Evolutionary conservation across 2,113 vertebrate species (phyloP).

Genomic region (Glaucomys volans): DNA sequence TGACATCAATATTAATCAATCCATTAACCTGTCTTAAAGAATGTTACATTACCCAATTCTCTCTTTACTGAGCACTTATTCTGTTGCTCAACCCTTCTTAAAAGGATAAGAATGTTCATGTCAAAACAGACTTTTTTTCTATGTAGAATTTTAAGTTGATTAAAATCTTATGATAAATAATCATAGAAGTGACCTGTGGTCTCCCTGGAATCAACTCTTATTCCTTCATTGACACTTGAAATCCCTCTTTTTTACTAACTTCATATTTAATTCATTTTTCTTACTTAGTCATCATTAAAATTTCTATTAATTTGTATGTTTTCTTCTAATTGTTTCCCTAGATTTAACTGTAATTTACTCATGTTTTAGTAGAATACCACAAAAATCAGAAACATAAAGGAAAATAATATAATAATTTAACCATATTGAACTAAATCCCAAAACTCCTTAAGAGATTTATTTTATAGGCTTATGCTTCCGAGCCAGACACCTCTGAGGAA

Average conservation of each 20-base stretch:
- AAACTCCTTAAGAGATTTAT: conserved; percentile 11
- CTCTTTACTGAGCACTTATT: conserved; percentile 13
- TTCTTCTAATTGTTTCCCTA: neutral
- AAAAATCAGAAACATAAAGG: neutral
- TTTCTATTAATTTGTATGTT: conserved; percentile 22
- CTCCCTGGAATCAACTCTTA: neutral
- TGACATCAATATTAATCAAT: conserved; percentile 17
- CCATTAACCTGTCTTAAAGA: conserved; percentile 31
- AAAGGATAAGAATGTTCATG: conserved; percentile 1
- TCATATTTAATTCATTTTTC: neutral
- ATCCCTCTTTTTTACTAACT: neutral
- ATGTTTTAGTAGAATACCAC: neutral
- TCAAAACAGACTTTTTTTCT: neutral
- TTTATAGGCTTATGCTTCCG: neutral
- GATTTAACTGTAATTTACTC: conserved; percentile 9
- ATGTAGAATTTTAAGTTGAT: conserved; percentile 23
- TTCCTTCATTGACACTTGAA: neutral
- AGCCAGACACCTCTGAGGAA: neutral
- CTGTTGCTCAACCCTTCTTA: neutral
- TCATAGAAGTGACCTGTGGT: neutral
- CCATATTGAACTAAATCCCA: neutral
- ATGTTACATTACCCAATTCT: conserved; percentile 8
- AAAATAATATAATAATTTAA: conserved; percentile 51
- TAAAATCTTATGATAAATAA: neutral
- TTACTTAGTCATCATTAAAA: neutral